Evolutionary conservation across 1,140 invertebrate species (phyloP).

Genomic region (Hypothenemus hampei): DNA sequence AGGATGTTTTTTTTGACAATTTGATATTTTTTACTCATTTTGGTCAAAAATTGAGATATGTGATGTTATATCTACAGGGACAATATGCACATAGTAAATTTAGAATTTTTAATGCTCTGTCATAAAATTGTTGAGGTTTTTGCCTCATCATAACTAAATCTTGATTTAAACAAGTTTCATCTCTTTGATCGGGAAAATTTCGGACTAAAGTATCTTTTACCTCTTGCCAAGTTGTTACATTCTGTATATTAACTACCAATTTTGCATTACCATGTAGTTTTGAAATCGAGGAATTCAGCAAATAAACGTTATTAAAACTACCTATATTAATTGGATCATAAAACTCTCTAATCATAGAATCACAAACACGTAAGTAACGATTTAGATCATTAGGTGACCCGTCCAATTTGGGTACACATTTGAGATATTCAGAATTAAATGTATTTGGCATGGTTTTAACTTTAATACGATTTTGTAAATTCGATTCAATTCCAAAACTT

Average conservation of each 20-base stretch:
- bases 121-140: conserved; percentile 12
- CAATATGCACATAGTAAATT: conserved; percentile 12
- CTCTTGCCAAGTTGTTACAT: conserved; percentile 18
- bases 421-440: too few relatives aligned
- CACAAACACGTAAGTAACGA: not conserved
- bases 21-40: conserved; percentile 10
- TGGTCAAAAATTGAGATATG: too few relatives aligned
- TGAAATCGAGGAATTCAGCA: not conserved
- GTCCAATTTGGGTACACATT: not conserved
- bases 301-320: not conserved
- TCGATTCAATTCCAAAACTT: too few relatives aligned
- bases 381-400: not conserved
- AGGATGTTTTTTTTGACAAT: not conserved
- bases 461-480: too few relatives aligned
- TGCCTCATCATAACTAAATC: conserved; percentile 19
- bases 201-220: conserved; percentile 18
- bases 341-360: not conserved
- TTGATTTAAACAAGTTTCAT: conserved; percentile 24
- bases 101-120: conserved; percentile 3
- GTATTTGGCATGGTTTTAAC: too few relatives aligned
- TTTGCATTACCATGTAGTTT: conserved; percentile 19
- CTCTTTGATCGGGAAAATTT: conserved; percentile 26
- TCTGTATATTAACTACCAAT: conserved; percentile 25
- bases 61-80: conserved; percentile 1
- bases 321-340: not conserved